Evolutionary conservation across 2,113 vertebrate species (phyloP), one percentile per base, ranked within the genome.

Genomic region (Dunckerocampus dactyliophorus): DNA sequence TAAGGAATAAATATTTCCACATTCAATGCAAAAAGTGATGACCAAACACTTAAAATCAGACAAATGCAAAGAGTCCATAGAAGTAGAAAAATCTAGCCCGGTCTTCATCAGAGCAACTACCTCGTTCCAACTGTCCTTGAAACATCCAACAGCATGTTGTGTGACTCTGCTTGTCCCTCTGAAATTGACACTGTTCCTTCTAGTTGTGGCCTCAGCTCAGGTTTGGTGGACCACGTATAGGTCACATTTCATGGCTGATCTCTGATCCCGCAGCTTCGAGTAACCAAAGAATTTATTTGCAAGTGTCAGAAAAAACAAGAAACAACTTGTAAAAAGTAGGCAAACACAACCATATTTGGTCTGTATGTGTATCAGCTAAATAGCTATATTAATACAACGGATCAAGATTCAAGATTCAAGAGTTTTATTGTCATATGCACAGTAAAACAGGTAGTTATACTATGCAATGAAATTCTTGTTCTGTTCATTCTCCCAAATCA

Each of bases 191-290:
- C 69, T 59, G 59, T 53, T 65, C 50, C 52, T 72, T 71, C 63
- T 65, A 11, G 63, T 61, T 50, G 58, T 59, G 34, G 63, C 34
- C 50, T 77, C 60, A 65, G 58, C 61, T 78, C 75, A 53, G 47
- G 71, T 65, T 55, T 55, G 65, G 15, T 50, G 56, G 73, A 62
- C 67, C 55, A 69, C 11, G 1, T 31, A 46, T 69, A 71, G 83
- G 74, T 87, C 82, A 75, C 69, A 71, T 84, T 83, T 87, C 84
- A 82, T 43, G 59, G 58, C 61, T 72, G 72, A 77, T 56, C 69
- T 71, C 16, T 76, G 69, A 79, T 74, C 54, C 67, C 70, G 31
- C 39, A 15, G 46, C 24, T 52, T 58, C 0, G 0, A 48, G 52
- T 55, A 66, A 63, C 52, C 34, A 76, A 12, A 20, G 24, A 58